Conservation (phyloP, 2,113 vertebrate species). For the Laterallus jamaicensis region DNA sequence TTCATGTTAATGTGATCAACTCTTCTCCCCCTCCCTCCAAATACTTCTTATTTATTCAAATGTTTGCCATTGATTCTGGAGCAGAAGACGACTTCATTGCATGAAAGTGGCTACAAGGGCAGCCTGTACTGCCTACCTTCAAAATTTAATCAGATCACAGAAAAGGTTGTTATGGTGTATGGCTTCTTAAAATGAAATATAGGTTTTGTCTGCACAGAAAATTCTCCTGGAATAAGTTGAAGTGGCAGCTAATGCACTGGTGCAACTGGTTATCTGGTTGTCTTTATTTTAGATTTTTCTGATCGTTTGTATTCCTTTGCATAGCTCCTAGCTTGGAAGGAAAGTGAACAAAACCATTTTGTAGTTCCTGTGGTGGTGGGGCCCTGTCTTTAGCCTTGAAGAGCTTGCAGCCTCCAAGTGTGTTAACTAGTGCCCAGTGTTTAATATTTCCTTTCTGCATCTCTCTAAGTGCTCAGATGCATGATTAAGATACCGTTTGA, state of each 20-base stretch:
- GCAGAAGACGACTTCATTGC: background rate
- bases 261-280: background rate
- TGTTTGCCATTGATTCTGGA: background rate
- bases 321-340: background rate
- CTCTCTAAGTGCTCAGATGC: background rate
- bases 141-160: background rate
- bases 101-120: background rate
- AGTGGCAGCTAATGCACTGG: background rate
- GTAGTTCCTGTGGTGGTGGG: background rate
- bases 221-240: background rate
- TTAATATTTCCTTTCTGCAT: background rate
- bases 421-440: background rate
- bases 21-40: fast-evolving
- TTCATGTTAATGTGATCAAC: background rate
- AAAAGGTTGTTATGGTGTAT: background rate
- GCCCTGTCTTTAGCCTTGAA: background rate
- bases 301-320: background rate
- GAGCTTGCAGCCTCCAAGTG: background rate
- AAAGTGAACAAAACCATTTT: background rate
- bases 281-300: background rate
- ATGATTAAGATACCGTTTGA: background rate
- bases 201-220: background rate
- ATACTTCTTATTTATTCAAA: background rate
- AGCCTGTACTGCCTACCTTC: background rate
- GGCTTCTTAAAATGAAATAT: background rate